These are phyloP conservation scores for Batillaria attramentaria DNA, from an alignment of 1,140 invertebrate genomes.

Conservation along the genomic window DNA sequence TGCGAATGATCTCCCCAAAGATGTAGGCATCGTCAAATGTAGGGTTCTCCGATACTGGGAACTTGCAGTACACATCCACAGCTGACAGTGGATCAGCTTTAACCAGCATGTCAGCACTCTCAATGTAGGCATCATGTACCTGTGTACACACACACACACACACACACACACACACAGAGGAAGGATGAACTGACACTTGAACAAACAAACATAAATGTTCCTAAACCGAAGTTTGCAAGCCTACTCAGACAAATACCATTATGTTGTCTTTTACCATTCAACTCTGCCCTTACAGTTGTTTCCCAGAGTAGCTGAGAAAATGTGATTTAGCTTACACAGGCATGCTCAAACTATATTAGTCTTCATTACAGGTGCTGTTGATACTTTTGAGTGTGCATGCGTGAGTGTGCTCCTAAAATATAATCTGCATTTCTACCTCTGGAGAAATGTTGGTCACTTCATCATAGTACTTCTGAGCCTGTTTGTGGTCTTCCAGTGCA, in stretches of 20 bases:
- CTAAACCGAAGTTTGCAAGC: too few species aligned
- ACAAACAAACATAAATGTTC: too few species aligned
- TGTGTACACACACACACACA: constrained; percentile 33
- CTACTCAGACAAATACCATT: too few species aligned
- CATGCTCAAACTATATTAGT: background rate
- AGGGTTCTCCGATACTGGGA: constrained; percentile 67
- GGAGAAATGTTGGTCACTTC: constrained; percentile 68
- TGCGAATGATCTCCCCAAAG: constrained; percentile 67
- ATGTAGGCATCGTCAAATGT: constrained; percentile 71
- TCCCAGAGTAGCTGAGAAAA: too few species aligned
- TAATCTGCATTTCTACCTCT: constrained; percentile 53
- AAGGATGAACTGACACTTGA: too few species aligned
- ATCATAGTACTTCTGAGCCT: constrained; percentile 66
- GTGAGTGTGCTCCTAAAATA: background rate
- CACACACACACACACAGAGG: background rate
- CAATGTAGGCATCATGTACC: constrained; percentile 71
- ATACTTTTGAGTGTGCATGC: too few species aligned
- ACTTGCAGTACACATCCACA: constrained; percentile 69
- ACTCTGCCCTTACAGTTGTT: too few species aligned
- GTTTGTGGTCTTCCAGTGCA: constrained; percentile 51
- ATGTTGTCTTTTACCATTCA: too few species aligned
- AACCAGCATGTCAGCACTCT: constrained; percentile 68
- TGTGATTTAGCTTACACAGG: background rate
- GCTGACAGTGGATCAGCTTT: constrained; percentile 66
- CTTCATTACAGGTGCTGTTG: too few species aligned